Percentiles rank a stretch among this genome's conserved stretches.
phyloP scores from a whole-genome alignment of 1,140 invertebrate genomes.

The Sitobion miscanthi region DNA sequence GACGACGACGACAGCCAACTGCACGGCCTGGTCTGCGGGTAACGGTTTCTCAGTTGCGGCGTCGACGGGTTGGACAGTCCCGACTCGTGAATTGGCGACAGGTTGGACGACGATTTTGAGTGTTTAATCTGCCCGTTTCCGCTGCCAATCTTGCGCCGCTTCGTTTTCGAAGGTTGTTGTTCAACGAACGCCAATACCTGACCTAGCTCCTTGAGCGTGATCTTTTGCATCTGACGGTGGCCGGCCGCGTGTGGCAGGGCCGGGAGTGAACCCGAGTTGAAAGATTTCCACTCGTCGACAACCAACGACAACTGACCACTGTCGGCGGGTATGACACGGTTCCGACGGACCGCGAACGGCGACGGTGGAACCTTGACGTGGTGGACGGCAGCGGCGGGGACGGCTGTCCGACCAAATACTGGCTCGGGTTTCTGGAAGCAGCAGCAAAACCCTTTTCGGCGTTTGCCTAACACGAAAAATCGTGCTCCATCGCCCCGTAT shows the following conservation, averaged over 20 bases:
- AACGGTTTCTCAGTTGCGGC: conserved; percentile 59
- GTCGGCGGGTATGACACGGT: conserved; percentile 57
- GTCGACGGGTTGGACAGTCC: conserved; percentile 73
- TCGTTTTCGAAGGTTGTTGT: conserved; percentile 55
- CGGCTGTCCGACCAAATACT: conserved; percentile 11
- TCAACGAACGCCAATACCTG: conserved; percentile 63
- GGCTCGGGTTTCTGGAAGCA: conserved; percentile 58
- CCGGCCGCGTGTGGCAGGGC: conserved; percentile 64
- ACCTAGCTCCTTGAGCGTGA: conserved; percentile 65
- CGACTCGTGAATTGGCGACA: conserved; percentile 76
- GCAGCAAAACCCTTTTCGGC: conserved; percentile 37
- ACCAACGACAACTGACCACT: conserved; percentile 50
- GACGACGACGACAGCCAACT: conserved; percentile 37
- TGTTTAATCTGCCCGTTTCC: conserved; percentile 66
- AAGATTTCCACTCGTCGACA: conserved; percentile 45
- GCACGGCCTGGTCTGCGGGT: conserved; percentile 35
- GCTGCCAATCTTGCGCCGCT: conserved; percentile 63
- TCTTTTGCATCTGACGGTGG: conserved; percentile 62
- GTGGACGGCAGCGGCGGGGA: neutral
- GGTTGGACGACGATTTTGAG: conserved; percentile 64
- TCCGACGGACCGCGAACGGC: conserved; percentile 52
- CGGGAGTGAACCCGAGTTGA: conserved; percentile 61
- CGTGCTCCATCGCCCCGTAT: neutral
- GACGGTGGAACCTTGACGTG: conserved; percentile 46
- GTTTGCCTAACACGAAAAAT: conserved; percentile 33